These are phyloP conservation scores for Hirtodrosophila histrioides DNA, from an alignment of 2,888 invertebrate genomes.

Conservation along the genomic window DNA sequence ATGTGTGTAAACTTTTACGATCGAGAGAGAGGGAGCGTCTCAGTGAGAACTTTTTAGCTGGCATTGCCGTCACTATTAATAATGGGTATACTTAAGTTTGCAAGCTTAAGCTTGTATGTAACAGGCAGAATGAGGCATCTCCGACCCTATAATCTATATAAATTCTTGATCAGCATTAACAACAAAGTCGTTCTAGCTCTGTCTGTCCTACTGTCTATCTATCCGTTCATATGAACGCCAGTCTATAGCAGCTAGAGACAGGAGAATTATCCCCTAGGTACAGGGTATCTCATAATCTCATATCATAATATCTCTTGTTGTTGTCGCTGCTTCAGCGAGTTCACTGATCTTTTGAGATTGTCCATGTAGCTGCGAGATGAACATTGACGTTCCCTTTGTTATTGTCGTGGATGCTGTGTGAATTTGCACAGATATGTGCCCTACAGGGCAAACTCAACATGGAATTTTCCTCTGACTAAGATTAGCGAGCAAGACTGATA, in stretches of 20 bases:
- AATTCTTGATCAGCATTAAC: no score
- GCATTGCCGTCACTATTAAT: not conserved
- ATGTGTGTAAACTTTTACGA: slow-evolving; percentile 22
- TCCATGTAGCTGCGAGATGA: slow-evolving; percentile 47
- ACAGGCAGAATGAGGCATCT: no score
- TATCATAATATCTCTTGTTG: slow-evolving; percentile 3
- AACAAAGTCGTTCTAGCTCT: no score
- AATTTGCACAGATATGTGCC: not conserved
- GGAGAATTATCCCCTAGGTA: not conserved
- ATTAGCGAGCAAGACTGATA: not conserved
- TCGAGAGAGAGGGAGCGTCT: slow-evolving; percentile 3
- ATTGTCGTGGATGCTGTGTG: slow-evolving; percentile 10
- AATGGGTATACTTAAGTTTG: no score
- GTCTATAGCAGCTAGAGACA: no score
- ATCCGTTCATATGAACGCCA: no score
- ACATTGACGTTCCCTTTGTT: slow-evolving; percentile 41
- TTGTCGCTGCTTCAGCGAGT: slow-evolving; percentile 29
- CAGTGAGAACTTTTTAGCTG: slow-evolving; percentile 5
- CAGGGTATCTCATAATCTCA: no score
- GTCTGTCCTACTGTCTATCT: no score
- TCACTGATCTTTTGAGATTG: slow-evolving; percentile 61
- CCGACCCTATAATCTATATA: no score
- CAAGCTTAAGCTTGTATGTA: no score
- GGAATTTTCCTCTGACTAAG: slow-evolving; percentile 52
- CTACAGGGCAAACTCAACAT: slow-evolving; percentile 3